phyloP scores from a whole-genome alignment of 2,888 invertebrate species.

The Tortrix viridana region DNA sequence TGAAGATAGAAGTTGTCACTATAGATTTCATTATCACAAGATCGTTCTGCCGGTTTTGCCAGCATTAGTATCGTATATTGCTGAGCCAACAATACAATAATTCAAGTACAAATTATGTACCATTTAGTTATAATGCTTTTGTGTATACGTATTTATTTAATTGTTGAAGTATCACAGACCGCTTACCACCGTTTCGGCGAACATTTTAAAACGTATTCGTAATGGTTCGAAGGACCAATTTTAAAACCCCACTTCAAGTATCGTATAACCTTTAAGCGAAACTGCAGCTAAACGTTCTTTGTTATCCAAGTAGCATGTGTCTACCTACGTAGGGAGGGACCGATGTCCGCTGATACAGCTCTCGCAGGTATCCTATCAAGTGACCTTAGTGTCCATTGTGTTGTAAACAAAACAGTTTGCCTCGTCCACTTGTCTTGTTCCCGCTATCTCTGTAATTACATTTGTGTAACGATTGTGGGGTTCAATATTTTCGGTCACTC shows the following conservation, averaged over 20 bases:
- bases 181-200: too few relatives aligned
- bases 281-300: slow-evolving; percentile 19
- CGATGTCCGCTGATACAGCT: neutral
- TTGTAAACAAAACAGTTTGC: slow-evolving; percentile 22
- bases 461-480: slow-evolving; percentile 36
- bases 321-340: neutral
- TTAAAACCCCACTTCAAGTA: neutral
- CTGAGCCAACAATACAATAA: too few relatives aligned
- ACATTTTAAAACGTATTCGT: neutral
- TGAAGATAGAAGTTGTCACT: too few relatives aligned
- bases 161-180: too few relatives aligned
- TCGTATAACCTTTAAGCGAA: neutral
- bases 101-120: too few relatives aligned
- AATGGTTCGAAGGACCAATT: slow-evolving; percentile 4
- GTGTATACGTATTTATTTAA: too few relatives aligned
- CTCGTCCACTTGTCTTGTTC: neutral
- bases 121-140: too few relatives aligned
- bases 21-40: too few relatives aligned
- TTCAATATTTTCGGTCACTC: slow-evolving; percentile 60
- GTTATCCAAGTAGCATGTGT: slow-evolving; percentile 10
- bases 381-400: slow-evolving; percentile 26
- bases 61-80: too few relatives aligned
- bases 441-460: slow-evolving; percentile 14
- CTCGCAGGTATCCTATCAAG: slow-evolving; percentile 24
- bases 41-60: too few relatives aligned